Evolutionary conservation across 2,797 vertebrate genomes (phyloP).

Genomic region (Ptychadena robeensis): DNA sequence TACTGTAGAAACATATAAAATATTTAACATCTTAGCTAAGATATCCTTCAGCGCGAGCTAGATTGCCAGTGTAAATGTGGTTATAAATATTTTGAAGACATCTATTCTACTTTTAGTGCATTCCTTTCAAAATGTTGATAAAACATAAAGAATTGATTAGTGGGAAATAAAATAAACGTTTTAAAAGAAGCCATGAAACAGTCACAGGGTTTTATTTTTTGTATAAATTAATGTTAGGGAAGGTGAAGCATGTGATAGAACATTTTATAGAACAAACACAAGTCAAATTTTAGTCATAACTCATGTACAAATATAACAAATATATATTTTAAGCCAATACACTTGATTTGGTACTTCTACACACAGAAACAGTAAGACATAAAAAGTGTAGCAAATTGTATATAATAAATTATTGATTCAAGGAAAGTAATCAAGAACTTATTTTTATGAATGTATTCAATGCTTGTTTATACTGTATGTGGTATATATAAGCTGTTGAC

Average conservation of each 20-base stretch:
- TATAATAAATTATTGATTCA: not conserved
- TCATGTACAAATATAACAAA: not conserved
- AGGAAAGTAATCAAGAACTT: not conserved
- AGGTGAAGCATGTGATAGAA: not conserved
- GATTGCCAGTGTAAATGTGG: slow-evolving; percentile 7
- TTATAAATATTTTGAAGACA: slow-evolving; percentile 51
- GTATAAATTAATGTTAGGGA: slow-evolving; percentile 29
- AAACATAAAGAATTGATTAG: slow-evolving; percentile 57
- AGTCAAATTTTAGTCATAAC: not conserved
- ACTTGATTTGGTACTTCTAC: not conserved
- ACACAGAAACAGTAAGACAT: not conserved
- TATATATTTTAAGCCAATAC: not conserved
- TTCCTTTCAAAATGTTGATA: slow-evolving; percentile 45
- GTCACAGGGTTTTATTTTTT: slow-evolving; percentile 34
- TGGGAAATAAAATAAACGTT: slow-evolving; percentile 44
- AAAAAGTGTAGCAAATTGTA: not conserved
- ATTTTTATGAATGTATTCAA: no score
- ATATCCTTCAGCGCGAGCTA: slow-evolving; percentile 27
- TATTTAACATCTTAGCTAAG: slow-evolving; percentile 42
- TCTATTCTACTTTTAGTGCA: slow-evolving; percentile 45
- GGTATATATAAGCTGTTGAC: not conserved
- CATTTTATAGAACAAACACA: slow-evolving; percentile 11
- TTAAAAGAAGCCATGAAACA: slow-evolving; percentile 43
- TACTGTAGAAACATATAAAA: slow-evolving; percentile 32
- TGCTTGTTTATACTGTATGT: not conserved